Evolutionary conservation across 2,113 vertebrate species (phyloP), one percentile per base, ranked within the genome.

Genomic region (Lamprotornis superbus): DNA sequence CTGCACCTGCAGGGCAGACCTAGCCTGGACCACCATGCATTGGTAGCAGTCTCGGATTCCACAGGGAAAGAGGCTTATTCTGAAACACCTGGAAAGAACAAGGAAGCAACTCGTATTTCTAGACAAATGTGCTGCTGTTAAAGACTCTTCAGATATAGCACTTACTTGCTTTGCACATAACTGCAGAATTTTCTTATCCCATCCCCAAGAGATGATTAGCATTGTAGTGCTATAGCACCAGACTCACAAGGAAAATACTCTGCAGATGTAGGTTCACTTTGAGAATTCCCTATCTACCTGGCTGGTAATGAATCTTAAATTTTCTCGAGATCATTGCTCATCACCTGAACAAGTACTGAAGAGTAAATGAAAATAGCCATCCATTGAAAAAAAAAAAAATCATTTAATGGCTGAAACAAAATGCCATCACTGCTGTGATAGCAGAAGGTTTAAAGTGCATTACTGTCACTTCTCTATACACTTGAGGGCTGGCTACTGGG

Each of bases 391-490:
- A 95, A 96, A 95, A 92, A 92, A 90, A 91, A 93, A 96, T 95
- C 55, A 94, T 94, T 95, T 97, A 98, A 97, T 97, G 78, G 84
- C 86, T 93, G 69, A 97, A 98, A 94, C 91, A 98, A 98, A 98
- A 97, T 90, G 67, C 94, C 92, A 97, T 96, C 96, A 96, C 74
- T 97, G 95, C 85, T 91, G 89, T 91, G 97, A 98, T 98, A 97
- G 96, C 96, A 96, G 94, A 98, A 98, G 97, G 96, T 97, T 98
- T 98, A 98, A 98, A 98, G 98, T 97, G 93, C 90, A 95, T 98
- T 98, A 95, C 96, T 98, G 97, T 98, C 50, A 47, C 97, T 96
- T 95, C 96, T 96, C 95, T 97, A 95, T 97, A 97, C 94, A 95
- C 93, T 97, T 94, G 90, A 94, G 91, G 96, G 97, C 97, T 98